These are phyloP conservation scores for Pangasius larnaudii DNA, from an alignment of 2,797 vertebrate species.

Conservation along the genomic window DNA sequence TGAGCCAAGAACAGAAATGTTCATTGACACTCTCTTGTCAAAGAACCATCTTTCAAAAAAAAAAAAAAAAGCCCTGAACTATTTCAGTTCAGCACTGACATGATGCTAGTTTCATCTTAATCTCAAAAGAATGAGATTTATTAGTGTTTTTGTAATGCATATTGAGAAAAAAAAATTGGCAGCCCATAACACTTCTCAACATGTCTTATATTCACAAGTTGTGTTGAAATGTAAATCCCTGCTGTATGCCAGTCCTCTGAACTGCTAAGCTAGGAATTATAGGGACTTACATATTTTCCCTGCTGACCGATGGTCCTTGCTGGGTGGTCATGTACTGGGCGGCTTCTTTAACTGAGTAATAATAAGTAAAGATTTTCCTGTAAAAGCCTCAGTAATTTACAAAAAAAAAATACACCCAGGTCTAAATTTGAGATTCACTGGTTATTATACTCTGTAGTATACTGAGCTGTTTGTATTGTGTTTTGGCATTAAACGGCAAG, in stretches of 20 bases:
- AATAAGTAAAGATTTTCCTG: background rate
- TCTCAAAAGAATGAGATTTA: conserved; percentile 3
- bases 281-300: background rate
- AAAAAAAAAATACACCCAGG: background rate
- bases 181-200: background rate
- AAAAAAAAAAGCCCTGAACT: conserved; percentile 22
- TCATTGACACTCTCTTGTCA: conserved; percentile 50
- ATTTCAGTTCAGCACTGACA: conserved; percentile 6
- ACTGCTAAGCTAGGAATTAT: background rate
- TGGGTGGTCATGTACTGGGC: conserved; percentile 7
- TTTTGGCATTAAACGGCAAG: conserved; percentile 25
- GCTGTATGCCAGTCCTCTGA: background rate
- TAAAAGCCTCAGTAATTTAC: background rate
- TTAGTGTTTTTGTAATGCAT: conserved; percentile 2
- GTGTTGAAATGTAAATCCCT: background rate
- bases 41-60: conserved; percentile 41
- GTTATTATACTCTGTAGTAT: background rate
- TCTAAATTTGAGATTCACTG: background rate
- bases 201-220: background rate
- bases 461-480: conserved; percentile 4
- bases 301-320: conserved; percentile 9
- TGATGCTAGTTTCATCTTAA: conserved; percentile 24
- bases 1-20: conserved; percentile 52
- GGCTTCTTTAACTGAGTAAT: conserved; percentile 3
- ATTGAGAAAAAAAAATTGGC: background rate